Base-by-base conservation (phyloP, 2,797 vertebrate genomes). In the Stomatorhinus walkeri region DNA sequence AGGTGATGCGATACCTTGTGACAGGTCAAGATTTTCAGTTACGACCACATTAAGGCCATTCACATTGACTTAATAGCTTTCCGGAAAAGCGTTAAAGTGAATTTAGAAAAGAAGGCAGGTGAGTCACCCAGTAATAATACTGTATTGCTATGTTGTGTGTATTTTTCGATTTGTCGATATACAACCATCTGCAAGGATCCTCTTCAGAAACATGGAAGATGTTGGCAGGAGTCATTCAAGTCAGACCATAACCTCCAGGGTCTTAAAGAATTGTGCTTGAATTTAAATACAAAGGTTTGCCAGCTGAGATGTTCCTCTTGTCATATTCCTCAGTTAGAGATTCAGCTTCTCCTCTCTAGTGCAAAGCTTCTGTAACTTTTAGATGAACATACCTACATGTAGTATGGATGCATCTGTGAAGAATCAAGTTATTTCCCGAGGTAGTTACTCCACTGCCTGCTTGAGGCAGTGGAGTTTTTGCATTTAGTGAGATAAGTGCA, bases 311-410 rank as follows among this genome's bases (percentile, higher is more conserved):
- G n/a, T 79, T 28, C 16, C 51, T 61, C 76, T 40, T 88, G 49
- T 54, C 36, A 43, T 28, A 24, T 85, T 24, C 59, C 76, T 54
- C 56, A 56, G 54, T 84, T 59, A 61, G 40, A 84, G 79, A 59
- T 86, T 90, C 49, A 87, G 79, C 89, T 90, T 59, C 43, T 48
- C 24, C 68, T 56, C 64, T 81, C 64, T 24, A 19, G 43, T 84
- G 22, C 81, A 49, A 16, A 72, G 81, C 56, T 64, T 48, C 84
- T 84, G 43, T 54, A 79, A 87, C 32, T 46, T 88, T 79, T 51
- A 46, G 22, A 19, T 87, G 64, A 87, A 48, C 19, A 6, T 12
- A 19, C 36, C 1, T 48, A 24, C 79, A 16, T 40, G 64, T 88
- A 52, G 7, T 61, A 28, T 49, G 28, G 48, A 46, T 14, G 54